Evolutionary conservation across 2,797 vertebrate genomes (phyloP), one percentile per base, ranked within the genome.

Genomic region (Falco novaeseelandiae): DNA sequence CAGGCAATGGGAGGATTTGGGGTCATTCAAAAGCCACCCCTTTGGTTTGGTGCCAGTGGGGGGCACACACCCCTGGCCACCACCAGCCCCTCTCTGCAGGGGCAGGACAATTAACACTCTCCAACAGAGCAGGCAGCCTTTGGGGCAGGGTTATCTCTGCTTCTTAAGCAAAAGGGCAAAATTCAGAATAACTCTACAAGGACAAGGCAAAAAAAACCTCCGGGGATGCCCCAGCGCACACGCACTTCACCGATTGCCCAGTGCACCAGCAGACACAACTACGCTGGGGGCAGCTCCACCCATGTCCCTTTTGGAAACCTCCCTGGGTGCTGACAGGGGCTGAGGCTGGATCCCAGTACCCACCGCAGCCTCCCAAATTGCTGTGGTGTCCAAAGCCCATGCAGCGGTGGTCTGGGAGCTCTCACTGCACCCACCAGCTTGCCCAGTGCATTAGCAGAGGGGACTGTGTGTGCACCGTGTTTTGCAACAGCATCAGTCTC

Each of bases 351-450:
- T 4, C 61, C 18, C 18, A 7, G 34, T 6, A 11, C 20, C 20
- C n/a, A 6, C 27, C 0, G 3, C 38, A 74, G 5, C 46, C 20
- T 65, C 63, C 12, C 1, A 19, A 46, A 51, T 3, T 49, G 5
- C 76, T 2, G 0, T 2, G 55, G 10, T 23, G 51, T 5, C 52
- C 25, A 12, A n/a, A 55, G 2, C 12, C 44, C 42, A 0, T 0
- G 8, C 0, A 2, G 25, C 0, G 2, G 27, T 17, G 0, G n/a
- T 22, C 10, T 0, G 7, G 36, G 26, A 21, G 61, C 25, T 55
- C 42, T 7, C 13, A 1, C 70, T 18, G 38, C 10, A 36, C 10
- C 9, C 12, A 16, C 15, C 42, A 46, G 19, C 22, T 32, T 30
- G 26, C 67, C 32, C 3, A 0, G 25, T 2, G 63, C 5, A 0